Evolutionary conservation across 2,113 vertebrate species (phyloP).

Genomic region (Protobothrops flavoviridis): DNA sequence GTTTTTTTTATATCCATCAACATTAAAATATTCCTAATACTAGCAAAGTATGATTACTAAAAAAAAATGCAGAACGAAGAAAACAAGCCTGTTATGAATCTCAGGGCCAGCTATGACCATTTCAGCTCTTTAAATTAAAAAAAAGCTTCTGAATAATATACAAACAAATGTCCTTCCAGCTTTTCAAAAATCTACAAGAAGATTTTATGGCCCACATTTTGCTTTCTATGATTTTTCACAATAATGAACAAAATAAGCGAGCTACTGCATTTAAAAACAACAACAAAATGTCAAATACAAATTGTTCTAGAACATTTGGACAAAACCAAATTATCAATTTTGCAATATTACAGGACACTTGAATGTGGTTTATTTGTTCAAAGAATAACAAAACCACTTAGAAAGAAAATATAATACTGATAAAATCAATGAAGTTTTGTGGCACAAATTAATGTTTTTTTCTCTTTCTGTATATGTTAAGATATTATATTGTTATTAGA

Average conservation of each 20-base stretch:
- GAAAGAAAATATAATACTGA: slow-evolving; percentile 14
- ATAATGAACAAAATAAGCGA: neutral
- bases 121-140: neutral
- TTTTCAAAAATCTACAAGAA: neutral
- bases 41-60: neutral
- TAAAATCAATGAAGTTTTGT: neutral
- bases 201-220: neutral
- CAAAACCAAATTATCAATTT: neutral
- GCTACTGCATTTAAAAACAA: neutral
- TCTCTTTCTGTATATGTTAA: neutral
- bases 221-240: neutral
- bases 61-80: neutral
- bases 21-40: neutral
- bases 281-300: neutral
- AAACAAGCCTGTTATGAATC: neutral
- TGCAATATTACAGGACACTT: neutral
- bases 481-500: neutral
- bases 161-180: neutral
- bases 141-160: neutral
- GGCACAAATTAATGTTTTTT: neutral
- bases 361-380: neutral
- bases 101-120: neutral
- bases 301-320: neutral
- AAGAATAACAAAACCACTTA: neutral
- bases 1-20: neutral